These are phyloP conservation scores for Papilio glaucus DNA, from an alignment of 1,140 invertebrate species.

Conservation along the genomic window DNA sequence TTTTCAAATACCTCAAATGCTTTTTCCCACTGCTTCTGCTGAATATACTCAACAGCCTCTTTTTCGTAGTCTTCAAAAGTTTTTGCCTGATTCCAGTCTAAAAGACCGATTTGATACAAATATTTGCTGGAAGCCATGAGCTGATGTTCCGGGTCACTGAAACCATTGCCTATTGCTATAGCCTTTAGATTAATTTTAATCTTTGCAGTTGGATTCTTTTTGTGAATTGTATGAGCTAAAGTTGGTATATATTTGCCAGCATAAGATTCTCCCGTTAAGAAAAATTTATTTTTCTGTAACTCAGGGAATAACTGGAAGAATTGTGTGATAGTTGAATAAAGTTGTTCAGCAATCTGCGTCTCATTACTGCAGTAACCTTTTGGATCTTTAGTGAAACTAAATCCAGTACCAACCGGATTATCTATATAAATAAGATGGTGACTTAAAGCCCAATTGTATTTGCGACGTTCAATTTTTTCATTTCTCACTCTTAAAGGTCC, in stretches of 20 bases:
- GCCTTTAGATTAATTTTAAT: conserved; percentile 88
- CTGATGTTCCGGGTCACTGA: conserved; percentile 92
- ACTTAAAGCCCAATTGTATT: conserved; percentile 89
- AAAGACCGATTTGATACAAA: conserved; percentile 91
- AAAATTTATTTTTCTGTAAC: conserved; percentile 87
- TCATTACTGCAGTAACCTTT: conserved; percentile 87
- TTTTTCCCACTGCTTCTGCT: conserved; percentile 85
- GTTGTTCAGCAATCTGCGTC: conserved; percentile 86
- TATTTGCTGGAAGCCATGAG: conserved; percentile 91
- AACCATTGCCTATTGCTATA: conserved; percentile 93
- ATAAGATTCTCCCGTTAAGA: conserved; percentile 94
- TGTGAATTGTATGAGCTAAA: conserved; percentile 90
- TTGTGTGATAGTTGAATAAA: conserved; percentile 87
- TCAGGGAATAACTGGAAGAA: conserved; percentile 90
- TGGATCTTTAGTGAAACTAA: conserved; percentile 88
- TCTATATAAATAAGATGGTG: conserved; percentile 93
- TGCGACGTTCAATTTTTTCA: conserved; percentile 79
- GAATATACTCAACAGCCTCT: conserved; percentile 84
- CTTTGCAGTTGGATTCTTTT: conserved; percentile 81
- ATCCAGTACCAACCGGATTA: conserved; percentile 93
- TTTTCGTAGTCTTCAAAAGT: conserved; percentile 86
- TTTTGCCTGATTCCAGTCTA: conserved; percentile 87
- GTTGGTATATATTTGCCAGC: conserved; percentile 93
- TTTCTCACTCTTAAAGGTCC: conserved; percentile 69
- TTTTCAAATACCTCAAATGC: conserved; percentile 89